Evolutionary conservation across 1,140 invertebrate species (phyloP), one percentile per base, ranked within the genome.

Genomic region (Lepidurus couesii): DNA sequence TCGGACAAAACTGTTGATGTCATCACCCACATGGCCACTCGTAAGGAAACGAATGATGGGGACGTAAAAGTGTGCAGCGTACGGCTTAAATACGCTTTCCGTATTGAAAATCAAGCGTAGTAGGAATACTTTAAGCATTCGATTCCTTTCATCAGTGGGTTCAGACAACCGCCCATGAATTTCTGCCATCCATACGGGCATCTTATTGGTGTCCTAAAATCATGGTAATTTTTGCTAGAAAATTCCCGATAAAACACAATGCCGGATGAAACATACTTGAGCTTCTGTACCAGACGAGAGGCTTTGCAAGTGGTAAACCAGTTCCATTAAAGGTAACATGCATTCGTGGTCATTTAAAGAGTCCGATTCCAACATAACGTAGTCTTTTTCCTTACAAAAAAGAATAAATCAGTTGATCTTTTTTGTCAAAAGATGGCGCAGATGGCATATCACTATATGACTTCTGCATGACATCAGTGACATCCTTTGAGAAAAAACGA

Each of bases 291-390:
- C n/a, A 21, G 53, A 13, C 4, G 53, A 65, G 0, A 65, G 13
- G 13, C 13, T 13, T 11, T 65, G 4, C 75, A 77, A 45, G 43
- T 77, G 43, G 21, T 77, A 43, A 5, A 77, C 24, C 75, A 77
- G 42, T 11, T 47, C 75, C 13, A 77, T 45, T 44, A 77, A 77
- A 42, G 75, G 75, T 34, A 47, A 34, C 75, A 77, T 77, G 21
- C 75, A 77, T 44, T 77, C 75, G 44, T 77, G 75, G 24, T 77
- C 47, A 44, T 77, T 77, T 24, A 77, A 24, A 24, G 43, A 13
- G 42, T 77, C 75, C 7, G n/a, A 45, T n/a, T 77, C 75, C 42
- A 77, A 7, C 13, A 77, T 16, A 21, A 77, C 42, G 16, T 77
- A 77, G 21, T 47, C 42, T 16, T n/a, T 77, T 13, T 34, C 75